Conservation (phyloP, 2,797 vertebrate genomes). For the Danio choprae region DNA sequence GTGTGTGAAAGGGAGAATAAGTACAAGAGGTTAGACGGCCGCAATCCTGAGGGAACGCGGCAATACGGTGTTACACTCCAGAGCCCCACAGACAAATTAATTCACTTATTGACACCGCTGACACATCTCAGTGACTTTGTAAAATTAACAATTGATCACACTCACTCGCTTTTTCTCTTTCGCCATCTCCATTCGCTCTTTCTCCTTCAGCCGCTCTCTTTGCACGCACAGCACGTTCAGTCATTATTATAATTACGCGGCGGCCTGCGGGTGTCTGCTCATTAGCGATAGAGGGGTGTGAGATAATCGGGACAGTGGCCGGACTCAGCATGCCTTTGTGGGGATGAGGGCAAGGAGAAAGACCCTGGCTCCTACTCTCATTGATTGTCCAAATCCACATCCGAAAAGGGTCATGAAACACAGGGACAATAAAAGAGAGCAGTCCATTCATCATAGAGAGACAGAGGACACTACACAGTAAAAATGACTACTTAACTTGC, state of each 20-base stretch:
- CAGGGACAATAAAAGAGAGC: neutral
- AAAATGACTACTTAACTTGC: no score
- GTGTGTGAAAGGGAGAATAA: conserved; percentile 32
- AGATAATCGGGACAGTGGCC: conserved; percentile 70
- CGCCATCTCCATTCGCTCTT: conserved; percentile 27
- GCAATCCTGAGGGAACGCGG: conserved; percentile 68
- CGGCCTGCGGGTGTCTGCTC: conserved; percentile 71
- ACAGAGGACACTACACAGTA: neutral
- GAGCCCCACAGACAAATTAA: conserved; percentile 83
- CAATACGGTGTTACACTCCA: conserved; percentile 78
- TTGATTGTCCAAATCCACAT: conserved; percentile 47
- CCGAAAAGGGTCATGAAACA: conserved; percentile 20
- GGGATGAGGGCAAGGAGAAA: conserved; percentile 33
- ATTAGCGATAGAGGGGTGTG: conserved; percentile 73
- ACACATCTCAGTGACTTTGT: conserved; percentile 88
- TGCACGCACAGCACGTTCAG: conserved; percentile 80
- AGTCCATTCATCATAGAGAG: conserved; percentile 9
- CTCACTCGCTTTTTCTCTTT: conserved; percentile 38
- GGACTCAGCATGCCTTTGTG: conserved; percentile 42
- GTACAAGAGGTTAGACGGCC: conserved; percentile 65
- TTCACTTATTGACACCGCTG: conserved; percentile 89
- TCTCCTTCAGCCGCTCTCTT: conserved; percentile 67
- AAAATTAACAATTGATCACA: conserved; percentile 95
- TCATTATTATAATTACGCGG: conserved; percentile 87
- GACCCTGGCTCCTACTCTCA: conserved; percentile 29